Conservation (phyloP, 2,888 invertebrate species). For the Anodontia alba region DNA sequence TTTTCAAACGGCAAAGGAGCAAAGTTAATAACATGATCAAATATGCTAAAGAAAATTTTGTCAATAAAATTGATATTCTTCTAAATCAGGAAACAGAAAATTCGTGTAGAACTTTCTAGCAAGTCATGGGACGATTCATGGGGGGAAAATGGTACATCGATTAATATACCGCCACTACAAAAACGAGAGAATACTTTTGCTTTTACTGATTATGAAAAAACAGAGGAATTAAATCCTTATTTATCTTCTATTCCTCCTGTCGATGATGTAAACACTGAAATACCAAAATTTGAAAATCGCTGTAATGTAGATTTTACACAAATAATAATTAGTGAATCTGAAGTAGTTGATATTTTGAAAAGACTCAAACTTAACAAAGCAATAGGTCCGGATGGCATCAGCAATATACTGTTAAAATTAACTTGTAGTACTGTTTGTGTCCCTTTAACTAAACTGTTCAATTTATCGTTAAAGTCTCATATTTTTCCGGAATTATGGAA, state of each 20-base stretch:
- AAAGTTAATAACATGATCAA: constrained; percentile 4
- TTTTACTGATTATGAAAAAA: neutral
- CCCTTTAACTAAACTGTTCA: neutral
- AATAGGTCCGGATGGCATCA: constrained; percentile 6
- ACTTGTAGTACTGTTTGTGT: neutral
- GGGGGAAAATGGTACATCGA: neutral
- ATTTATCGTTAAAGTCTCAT: neutral
- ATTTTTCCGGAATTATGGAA: neutral
- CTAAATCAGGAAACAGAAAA: neutral
- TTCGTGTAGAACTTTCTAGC: neutral
- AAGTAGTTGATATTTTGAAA: neutral
- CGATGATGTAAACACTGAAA: neutral
- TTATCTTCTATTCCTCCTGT: constrained; percentile 1
- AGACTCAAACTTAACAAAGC: constrained; percentile 15
- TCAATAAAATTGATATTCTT: neutral
- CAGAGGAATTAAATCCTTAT: neutral
- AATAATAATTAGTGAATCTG: neutral
- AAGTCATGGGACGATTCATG: constrained; percentile 7
- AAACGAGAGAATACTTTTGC: neutral
- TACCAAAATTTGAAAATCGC: neutral
- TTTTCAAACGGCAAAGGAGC: neutral
- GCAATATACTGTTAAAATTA: constrained; percentile 12
- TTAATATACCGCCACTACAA: neutral
- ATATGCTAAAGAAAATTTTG: constrained; percentile 12
- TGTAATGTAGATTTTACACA: neutral